Base-by-base conservation (phyloP, 2,113 vertebrate species). In the Mustela nigripes region DNA sequence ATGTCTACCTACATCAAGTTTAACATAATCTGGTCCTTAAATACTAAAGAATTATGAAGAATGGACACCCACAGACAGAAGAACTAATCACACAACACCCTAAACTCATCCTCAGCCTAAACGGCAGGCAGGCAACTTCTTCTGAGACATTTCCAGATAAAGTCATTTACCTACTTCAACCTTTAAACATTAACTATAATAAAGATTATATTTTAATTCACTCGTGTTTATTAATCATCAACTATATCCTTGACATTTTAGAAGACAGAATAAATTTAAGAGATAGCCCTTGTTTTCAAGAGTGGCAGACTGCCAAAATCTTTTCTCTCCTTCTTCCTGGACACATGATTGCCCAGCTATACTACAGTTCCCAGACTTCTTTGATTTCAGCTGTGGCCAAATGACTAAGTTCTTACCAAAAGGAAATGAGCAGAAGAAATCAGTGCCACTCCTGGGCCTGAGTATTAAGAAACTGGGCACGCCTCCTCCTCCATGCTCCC, bases 71-170 rank as follows among this genome's bases (percentile, higher is more conserved):
- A 48, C 73, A 85, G 7, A 78, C 60, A 87, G 60, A 86, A 94
- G 86, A 79, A 74, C 12, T 26, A 95, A 81, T 42, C 74, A 26
- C 62, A 63, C 28, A 79, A 93, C 18, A 95, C n/a, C 18, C 22
- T 67, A 90, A 88, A 85, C 26, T 83, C 48, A 90, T 74, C 63
- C 26, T 97, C 73, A 80, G 56, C 19, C 82, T 95, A 65, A 87
- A 53, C 0, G 33, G 24, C 56, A 95, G 14, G n/a, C 16, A 92
- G 36, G 10, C 7, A 76, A 90, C 56, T 31, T 79, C 80, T 92
- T 96, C 63, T 89, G n/a, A 58, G 56, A 91, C 50, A 96, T 26
- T 95, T 74, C 26, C 62, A 95, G 31, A 88, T 91, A 93, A 94
- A 93, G 48, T 67, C 24, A 84, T 22, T 95, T 95, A 67, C 10